Base-by-base conservation (phyloP, 2,113 vertebrate species). In the Pangasianodon gigas region DNA sequence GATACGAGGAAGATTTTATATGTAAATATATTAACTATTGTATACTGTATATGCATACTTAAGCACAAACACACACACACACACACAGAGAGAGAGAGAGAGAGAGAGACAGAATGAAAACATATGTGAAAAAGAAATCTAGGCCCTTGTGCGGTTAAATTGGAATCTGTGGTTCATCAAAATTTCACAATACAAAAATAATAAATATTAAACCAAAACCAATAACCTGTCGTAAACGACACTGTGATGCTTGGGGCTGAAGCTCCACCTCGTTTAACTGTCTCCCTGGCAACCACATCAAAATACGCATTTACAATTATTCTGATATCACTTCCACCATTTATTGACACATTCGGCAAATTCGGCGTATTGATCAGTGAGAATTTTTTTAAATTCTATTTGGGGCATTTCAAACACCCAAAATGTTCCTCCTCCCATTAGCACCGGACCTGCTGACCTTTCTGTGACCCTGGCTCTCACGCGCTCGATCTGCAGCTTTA, bases 391-490 rank as follows among this genome's bases (percentile, higher is more conserved):
- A 3, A n/a, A 44, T 32, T 16, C 8, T 60, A 44, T 84, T 14
- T 60, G 60, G 2, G 8, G n/a, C 18, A 82, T 21, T 82, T 32
- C 5, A 37, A 46, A 48, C 24, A 29, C 48, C 26, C 11, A 4
- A 56, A 82, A 82, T 82, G n/a, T 56, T 9, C 56, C 3, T 56
- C 8, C 18, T 81, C 8, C 48, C 13, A 54, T 54, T 81, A 54
- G 29, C 46, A 51, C 46, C 21, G 62, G 93, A 94, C 94, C 90
- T 77, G 91, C 92, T 96, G 95, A 95, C 95, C 95, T 94, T 92
- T 90, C 69, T 26, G 58, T 96, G 95, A 96, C 95, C 96, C 92
- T 90, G 87, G 79, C 93, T 92, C 93, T 92, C 86, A 37, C 65
- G 74, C 88, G 90, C 92, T 90, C 89, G 92, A 81, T 88, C 88